Conservation (phyloP, 2,888 invertebrate genomes). For the Noctuana brunneofusca region DNA sequence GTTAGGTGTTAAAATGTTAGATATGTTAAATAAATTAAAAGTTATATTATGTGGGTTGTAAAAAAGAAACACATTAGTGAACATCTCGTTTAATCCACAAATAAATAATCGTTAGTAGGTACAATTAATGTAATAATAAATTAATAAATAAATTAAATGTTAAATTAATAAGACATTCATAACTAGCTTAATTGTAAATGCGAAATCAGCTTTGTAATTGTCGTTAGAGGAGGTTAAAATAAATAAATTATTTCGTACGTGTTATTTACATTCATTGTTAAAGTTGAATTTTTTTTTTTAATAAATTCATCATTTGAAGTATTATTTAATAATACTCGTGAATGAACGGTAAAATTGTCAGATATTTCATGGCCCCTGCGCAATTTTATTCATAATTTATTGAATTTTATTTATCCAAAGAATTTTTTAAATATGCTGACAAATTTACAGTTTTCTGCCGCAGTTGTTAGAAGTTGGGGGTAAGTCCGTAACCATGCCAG, state of each 20-base stretch:
- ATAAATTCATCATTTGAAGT: slow-evolving; percentile 20
- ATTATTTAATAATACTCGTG: slow-evolving; percentile 34
- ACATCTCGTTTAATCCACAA: slow-evolving; percentile 69
- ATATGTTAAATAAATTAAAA: slow-evolving; percentile 2
- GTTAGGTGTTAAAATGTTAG: background rate
- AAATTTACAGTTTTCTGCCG: slow-evolving; percentile 43
- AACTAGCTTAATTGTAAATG: slow-evolving; percentile 67
- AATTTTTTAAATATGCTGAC: slow-evolving; percentile 37
- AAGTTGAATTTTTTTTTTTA: slow-evolving; percentile 10
- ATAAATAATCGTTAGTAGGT: slow-evolving; percentile 72
- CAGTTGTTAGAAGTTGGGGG: slow-evolving; percentile 48
- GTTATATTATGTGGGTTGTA: slow-evolving; percentile 33
- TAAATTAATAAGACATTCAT: slow-evolving; percentile 33
- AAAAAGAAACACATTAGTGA: slow-evolving; percentile 51
- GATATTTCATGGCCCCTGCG: slow-evolving; percentile 22
- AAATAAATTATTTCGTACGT: slow-evolving; percentile 52
- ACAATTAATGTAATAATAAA: slow-evolving; percentile 62
- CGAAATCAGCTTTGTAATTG: slow-evolving; percentile 63
- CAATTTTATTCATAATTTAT: background rate
- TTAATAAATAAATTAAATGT: slow-evolving; percentile 52
- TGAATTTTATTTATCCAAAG: background rate
- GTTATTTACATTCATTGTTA: slow-evolving; percentile 60
- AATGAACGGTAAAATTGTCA: slow-evolving; percentile 31
- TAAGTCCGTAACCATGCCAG: slow-evolving; percentile 47
- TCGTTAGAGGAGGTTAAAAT: slow-evolving; percentile 61